Evolutionary conservation across 2,888 invertebrate genomes (phyloP).

Genomic region (Drosophila kokeensis): DNA sequence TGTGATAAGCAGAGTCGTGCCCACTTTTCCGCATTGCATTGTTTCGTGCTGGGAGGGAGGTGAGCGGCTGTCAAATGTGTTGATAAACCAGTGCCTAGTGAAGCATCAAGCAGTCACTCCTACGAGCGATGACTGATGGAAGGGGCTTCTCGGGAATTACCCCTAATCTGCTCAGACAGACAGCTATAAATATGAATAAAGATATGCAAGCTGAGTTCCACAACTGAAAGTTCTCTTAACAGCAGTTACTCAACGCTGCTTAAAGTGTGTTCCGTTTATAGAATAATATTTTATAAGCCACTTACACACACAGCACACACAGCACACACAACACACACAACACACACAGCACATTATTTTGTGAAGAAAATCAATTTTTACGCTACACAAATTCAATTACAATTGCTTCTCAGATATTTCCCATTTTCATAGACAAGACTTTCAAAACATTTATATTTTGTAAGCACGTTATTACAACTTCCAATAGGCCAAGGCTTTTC

Average conservation of each 20-base stretch:
- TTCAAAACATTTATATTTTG: slow-evolving; percentile 5
- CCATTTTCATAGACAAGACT: slow-evolving; percentile 19
- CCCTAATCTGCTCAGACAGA: background rate
- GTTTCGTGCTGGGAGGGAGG: slow-evolving; percentile 41
- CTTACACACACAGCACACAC: too few relatives aligned
- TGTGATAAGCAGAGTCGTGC: slow-evolving; percentile 30
- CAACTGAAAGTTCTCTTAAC: background rate
- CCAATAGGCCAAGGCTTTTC: slow-evolving; percentile 52
- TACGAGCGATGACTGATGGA: background rate
- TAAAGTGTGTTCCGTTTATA: background rate
- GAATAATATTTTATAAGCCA: background rate
- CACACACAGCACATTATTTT: background rate
- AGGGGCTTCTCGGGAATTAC: slow-evolving; percentile 5
- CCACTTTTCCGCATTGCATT: slow-evolving; percentile 64
- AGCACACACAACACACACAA: too few relatives aligned
- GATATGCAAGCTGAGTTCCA: slow-evolving; percentile 2
- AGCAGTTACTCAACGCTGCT: background rate
- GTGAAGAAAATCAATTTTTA: background rate
- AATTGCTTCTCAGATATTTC: background rate
- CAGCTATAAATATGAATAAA: background rate
- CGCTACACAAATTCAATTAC: background rate
- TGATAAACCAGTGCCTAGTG: slow-evolving; percentile 14
- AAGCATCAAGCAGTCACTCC: slow-evolving; percentile 24
- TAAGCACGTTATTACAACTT: slow-evolving; percentile 5
- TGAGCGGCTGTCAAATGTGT: slow-evolving; percentile 56